Base-by-base conservation (phyloP, 2,888 invertebrate species). In the Eilema depressum region DNA sequence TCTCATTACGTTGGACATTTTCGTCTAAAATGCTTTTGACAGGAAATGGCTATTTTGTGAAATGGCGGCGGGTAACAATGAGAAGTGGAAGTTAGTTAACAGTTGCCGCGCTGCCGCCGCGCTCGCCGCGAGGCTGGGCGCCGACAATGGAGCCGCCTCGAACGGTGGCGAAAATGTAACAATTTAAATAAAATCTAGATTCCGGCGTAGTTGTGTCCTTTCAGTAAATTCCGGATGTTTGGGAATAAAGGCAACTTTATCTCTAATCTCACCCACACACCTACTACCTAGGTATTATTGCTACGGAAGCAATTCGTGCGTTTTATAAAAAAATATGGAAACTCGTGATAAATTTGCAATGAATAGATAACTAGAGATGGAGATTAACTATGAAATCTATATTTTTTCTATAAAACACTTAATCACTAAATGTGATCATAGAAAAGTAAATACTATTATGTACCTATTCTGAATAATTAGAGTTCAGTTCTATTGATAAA, bases 81-180 rank as follows among this genome's bases (percentile, higher is more conserved):
- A 57, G 33, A 11, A 53, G 28, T 71, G 66, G 63, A 72, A 80
- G 72, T 80, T 78, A 20, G 73, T 65, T 61, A 61, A 65, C 69
- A 65, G 69, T 69, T 61, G 26, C 53, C 30, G 64, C 25, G 33
- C 14, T 17, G 25, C 25, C 28, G 25, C 56, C 56, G 26, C 11
- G 68, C 28, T 53, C 69, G 75, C 65, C 20, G 53, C 56, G 17
- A 10, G 56, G 11, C 10, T 26, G 56, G 4, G 63, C 23, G n/a
- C 20, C 53, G 17, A 78, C 71, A 78, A 68, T 67, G 59, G n/a
- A 26, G 56, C 56, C 66, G 60, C 60, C 69, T 63, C 63, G 11
- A 41, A 63, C 33, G 30, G 10, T 59, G 68, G 11, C 11, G 53
- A 47, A 64, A 64, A 28, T 66, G 59, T 59, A 26, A 4, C 2